Percentiles rank a stretch among this genome's conserved stretches.
Evolutionary conservation across 2,113 vertebrate genomes (phyloP).

Genomic region (Grammomys surdaster): DNA sequence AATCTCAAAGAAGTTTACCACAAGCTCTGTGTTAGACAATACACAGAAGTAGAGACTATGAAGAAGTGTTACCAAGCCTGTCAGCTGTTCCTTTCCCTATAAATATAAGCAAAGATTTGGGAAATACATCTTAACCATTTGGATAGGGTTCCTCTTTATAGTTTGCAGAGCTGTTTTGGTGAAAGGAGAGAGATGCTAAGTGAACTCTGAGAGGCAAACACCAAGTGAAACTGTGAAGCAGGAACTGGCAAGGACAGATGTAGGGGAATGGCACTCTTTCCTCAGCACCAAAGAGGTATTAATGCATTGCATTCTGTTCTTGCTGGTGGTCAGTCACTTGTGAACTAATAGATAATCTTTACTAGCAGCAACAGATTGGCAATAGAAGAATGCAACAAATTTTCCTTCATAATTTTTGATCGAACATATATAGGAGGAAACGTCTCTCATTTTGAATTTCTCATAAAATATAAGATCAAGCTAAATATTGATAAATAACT

Average conservation of each 20-base stretch:
- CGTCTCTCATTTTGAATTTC: neutral
- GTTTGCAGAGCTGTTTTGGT: neutral
- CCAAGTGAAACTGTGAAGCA: neutral
- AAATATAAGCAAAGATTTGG: neutral
- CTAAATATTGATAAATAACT: neutral
- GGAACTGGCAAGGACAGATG: too few species aligned
- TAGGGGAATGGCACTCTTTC: neutral
- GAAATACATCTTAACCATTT: neutral
- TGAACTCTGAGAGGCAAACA: neutral
- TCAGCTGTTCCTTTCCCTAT: neutral
- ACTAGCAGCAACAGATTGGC: neutral
- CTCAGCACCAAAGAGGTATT: neutral
- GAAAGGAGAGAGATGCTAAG: neutral
- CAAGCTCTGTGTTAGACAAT: neutral
- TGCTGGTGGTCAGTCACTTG: neutral
- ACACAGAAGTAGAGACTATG: neutral
- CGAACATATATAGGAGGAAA: neutral
- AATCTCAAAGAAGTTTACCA: neutral
- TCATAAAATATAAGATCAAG: neutral
- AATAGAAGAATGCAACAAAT: neutral
- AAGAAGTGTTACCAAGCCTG: neutral
- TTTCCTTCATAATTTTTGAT: neutral
- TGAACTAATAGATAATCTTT: neutral
- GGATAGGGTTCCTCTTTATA: neutral
- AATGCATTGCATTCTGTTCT: neutral